These are phyloP conservation scores for Murina feae DNA, from an alignment of 2,113 vertebrate species.

Conservation along the genomic window DNA sequence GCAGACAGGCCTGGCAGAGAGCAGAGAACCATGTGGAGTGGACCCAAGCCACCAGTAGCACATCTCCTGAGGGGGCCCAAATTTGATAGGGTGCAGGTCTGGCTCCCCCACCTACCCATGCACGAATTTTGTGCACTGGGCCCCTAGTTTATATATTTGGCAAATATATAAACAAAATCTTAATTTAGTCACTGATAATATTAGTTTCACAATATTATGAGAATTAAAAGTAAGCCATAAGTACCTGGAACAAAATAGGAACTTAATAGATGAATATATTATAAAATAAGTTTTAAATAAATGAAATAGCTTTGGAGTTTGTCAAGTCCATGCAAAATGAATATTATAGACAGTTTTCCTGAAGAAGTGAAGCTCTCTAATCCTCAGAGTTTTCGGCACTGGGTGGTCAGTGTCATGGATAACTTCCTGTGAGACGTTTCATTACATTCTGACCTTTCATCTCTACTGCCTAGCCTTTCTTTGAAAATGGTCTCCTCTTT, in stretches of 20 bases:
- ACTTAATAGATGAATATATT: background rate
- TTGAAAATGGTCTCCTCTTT: background rate
- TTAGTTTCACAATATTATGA: background rate
- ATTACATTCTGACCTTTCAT: background rate
- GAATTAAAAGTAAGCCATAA: background rate
- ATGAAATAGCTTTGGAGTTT: background rate
- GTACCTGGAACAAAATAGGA: background rate
- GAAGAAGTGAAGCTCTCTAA: background rate
- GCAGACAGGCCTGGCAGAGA: too few relatives aligned
- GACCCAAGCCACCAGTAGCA: too few relatives aligned
- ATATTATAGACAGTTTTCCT: background rate
- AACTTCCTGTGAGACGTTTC: background rate
- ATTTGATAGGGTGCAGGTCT: too few relatives aligned
- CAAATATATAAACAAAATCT: background rate
- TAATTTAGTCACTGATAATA: background rate
- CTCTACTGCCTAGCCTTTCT: background rate
- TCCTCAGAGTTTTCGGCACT: background rate
- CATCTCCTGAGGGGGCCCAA: too few relatives aligned
- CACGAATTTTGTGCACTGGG: too few relatives aligned
- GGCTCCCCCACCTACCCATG: too few relatives aligned
- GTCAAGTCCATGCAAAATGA: background rate
- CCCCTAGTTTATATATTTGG: too few relatives aligned
- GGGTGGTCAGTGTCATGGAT: background rate
- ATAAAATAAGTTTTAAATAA: slow-evolving; percentile 7
- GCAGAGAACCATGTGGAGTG: too few relatives aligned